These are phyloP conservation scores for Neoniphon sammara DNA, from an alignment of 2,797 vertebrate genomes.

Conservation along the genomic window DNA sequence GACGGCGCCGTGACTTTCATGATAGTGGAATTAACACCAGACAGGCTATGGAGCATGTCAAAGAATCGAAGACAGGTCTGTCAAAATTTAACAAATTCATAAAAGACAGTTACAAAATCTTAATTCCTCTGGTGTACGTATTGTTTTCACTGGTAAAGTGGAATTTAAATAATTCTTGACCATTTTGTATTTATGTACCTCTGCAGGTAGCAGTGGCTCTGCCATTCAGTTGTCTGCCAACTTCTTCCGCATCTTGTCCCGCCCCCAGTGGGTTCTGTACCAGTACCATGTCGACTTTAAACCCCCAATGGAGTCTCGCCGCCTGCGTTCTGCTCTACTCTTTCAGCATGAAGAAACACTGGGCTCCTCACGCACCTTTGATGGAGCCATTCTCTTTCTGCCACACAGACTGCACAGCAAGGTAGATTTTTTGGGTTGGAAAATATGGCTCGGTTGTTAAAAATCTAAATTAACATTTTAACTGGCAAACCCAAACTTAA, in stretches of 20 bases:
- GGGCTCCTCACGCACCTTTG: constrained; percentile 88
- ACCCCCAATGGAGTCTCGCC: constrained; percentile 90
- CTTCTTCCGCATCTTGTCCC: constrained; percentile 88
- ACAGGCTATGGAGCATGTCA: constrained; percentile 89
- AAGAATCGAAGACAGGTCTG: constrained; percentile 89
- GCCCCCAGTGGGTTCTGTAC: constrained; percentile 92
- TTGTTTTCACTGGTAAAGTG: neutral
- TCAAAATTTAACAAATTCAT: neutral
- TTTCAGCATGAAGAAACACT: constrained; percentile 89
- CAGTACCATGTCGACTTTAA: constrained; percentile 93
- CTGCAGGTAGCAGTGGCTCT: constrained; percentile 85
- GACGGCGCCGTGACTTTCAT: constrained; percentile 87
- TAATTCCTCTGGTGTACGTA: no score
- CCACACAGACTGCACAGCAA: constrained; percentile 84
- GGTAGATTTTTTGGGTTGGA: constrained; percentile 70
- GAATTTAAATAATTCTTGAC: neutral
- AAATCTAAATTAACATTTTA: neutral
- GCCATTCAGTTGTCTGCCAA: constrained; percentile 86
- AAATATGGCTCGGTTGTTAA: neutral
- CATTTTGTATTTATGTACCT: neutral
- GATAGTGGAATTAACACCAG: constrained; percentile 91
- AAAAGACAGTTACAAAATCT: neutral
- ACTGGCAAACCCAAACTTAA: no score
- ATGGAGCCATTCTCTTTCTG: constrained; percentile 89
- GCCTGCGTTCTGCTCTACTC: constrained; percentile 88